Evolutionary conservation across 2,797 vertebrate genomes (phyloP), one percentile per base, ranked within the genome.

Genomic region (Acanthornis magna): DNA sequence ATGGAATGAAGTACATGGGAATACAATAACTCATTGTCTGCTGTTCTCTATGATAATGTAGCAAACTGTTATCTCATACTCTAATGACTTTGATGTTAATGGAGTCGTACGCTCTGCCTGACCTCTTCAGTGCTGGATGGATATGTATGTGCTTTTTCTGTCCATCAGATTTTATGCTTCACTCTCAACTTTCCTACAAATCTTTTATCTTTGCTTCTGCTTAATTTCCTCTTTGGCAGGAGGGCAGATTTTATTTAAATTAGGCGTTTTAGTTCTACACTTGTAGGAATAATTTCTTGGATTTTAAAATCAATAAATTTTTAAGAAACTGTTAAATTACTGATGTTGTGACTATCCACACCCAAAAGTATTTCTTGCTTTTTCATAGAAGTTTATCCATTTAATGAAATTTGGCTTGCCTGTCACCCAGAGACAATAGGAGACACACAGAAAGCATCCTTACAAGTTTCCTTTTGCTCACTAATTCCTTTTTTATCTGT

Each of bases 61-160:
- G 73, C 88, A 96, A 94, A 97, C 88, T 83, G 38, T 92, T 96
- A 96, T 97, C 95, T 97, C 79, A 54, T 84, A 91, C 55, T 79
- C 38, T 94, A 95, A 97, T 94, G 92, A 93, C 89, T 96, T 94
- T 91, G 77, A 86, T 95, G 93, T 96, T 96, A 97, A 97, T 96
- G 73, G 94, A 93, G 73, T 95, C 2, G 0, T 82, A 77, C 1
- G 16, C 36, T 91, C 71, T 92, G 77, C 77, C 55, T 97, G 91
- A 96, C 94, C 96, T 96, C 92, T 96, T 86, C 87, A 95, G 67
- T 10, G 21, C 36, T 91, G 89, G 57, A 55, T 79, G 62, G 66
- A 92, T 80, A 25, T 54, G 9, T 55, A 54, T 88, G 63, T 73
- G 61, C n/a, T 94, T 91, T 85, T 26, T 3, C 53, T 92, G 80